Evolutionary conservation across 2,888 invertebrate genomes (phyloP), one percentile per base, ranked within the genome.

Genomic region (Drosophila basisetae): DNA sequence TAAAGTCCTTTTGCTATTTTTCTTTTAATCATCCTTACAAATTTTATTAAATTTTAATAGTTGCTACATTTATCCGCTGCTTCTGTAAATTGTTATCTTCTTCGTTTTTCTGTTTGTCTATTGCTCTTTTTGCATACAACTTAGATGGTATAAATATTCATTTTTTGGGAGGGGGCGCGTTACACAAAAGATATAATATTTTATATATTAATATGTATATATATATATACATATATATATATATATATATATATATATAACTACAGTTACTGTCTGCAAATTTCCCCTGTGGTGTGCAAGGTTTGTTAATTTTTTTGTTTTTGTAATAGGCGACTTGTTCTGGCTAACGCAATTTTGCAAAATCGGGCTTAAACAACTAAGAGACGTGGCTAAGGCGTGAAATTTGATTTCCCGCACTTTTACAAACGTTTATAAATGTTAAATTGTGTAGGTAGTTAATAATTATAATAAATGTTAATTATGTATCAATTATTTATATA

Each of bases 361-460:
- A 62, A 30, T 30, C 52, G 54, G 75, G 67, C 83, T 85, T 84
- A 85, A 68, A 60, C 50, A 88, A 88, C 89, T 85, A 90, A 76
- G 80, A 86, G 85, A 90, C 83, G 78, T 82, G 80, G 73, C 77
- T 73, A 86, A 86, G 70, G 87, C 92, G 80, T 82, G 91, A 92
- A 91, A 91, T 91, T 91, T 90, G 78, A 91, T 91, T 91, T 91
- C 92, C 11, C 82, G 82, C 89, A 74, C 71, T 64, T 71, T 70
- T 79, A 90, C 83, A 90, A 73, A 74, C 83, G 71, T 80, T 47
- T 83, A 75, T 84, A 74, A 83, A 79, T 83, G 81, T 68, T 88
- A 73, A 74, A 72, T 80, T 83, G 72, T 90, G 76, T 88, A 85
- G 80, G 70, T 83, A 83, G 78, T 85, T 90, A 83, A 89, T 75